Percentiles rank a stretch among this genome's conserved stretches.
These are phyloP conservation scores for Parochlus steinenii DNA, from an alignment of 2,888 invertebrate genomes.

Conservation along the genomic window DNA sequence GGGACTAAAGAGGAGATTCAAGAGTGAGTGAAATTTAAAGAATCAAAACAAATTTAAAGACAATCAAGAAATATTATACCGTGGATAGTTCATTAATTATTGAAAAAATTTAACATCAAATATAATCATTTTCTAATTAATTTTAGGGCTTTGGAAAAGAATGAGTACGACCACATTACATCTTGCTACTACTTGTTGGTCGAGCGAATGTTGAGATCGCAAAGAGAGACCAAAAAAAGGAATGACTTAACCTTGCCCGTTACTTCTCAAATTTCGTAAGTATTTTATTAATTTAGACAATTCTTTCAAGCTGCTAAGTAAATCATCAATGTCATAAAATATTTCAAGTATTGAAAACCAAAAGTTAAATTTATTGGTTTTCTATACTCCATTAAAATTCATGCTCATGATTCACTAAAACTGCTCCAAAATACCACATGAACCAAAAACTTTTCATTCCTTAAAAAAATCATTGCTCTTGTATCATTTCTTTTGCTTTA, in stretches of 20 bases:
- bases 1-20: slow-evolving; percentile 87
- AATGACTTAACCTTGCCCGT: slow-evolving; percentile 18
- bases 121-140: no score
- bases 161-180: slow-evolving; percentile 96
- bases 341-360: background rate
- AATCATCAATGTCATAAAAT: no score
- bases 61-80: no score
- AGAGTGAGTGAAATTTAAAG: slow-evolving; percentile 40
- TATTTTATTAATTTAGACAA: no score
- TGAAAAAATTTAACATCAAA: background rate
- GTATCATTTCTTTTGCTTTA: no score
- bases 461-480: no score
- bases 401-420: background rate
- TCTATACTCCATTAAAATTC: background rate
- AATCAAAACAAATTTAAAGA: slow-evolving; percentile 1
- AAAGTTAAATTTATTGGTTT: background rate
- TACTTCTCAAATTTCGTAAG: no score
- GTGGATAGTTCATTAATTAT: slow-evolving; percentile 1
- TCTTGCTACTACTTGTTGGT: slow-evolving; percentile 95
- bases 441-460: no score
- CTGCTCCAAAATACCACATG: slow-evolving; percentile 1
- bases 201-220: slow-evolving; percentile 72
- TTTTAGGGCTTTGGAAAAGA: slow-evolving; percentile 80
- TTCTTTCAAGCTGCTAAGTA: no score
- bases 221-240: slow-evolving; percentile 37